These are phyloP conservation scores for Plebejus melissa DNA, from an alignment of 2,888 invertebrate genomes.

Conservation along the genomic window DNA sequence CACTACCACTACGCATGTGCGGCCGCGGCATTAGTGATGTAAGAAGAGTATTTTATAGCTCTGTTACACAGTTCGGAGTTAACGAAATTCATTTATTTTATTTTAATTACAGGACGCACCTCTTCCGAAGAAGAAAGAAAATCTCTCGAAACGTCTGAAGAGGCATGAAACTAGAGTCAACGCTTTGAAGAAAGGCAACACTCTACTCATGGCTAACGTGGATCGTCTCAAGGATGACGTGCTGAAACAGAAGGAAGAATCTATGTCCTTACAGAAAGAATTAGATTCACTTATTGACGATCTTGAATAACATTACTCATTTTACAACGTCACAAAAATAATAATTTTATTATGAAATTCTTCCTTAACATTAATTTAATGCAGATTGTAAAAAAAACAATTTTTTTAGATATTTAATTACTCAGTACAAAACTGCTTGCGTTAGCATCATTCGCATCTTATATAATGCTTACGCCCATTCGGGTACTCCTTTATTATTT, in stretches of 20 bases:
- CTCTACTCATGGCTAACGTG: constrained; percentile 91
- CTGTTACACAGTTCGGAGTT: too few species aligned
- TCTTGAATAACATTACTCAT: constrained; percentile 79
- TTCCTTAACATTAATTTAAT: background rate
- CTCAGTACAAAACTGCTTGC: too few species aligned
- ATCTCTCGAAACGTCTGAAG: constrained; percentile 82
- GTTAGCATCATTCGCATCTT: too few species aligned
- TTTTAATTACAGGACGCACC: constrained; percentile 79
- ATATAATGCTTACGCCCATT: too few species aligned
- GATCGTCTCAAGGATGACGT: constrained; percentile 92
- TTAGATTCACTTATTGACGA: constrained; percentile 92
- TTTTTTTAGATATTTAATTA: too few species aligned
- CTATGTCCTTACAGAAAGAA: constrained; percentile 87
- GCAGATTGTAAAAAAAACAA: too few species aligned
- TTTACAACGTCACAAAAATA: background rate
- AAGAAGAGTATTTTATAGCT: too few species aligned
- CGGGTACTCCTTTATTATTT: too few species aligned
- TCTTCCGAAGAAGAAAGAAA: constrained; percentile 82
- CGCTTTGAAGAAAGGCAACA: constrained; percentile 92
- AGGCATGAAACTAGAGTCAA: constrained; percentile 88
- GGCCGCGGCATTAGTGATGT: too few species aligned
- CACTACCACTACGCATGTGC: too few species aligned
- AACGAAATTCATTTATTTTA: background rate
- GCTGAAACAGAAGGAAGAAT: constrained; percentile 89
- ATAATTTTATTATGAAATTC: background rate